Evolutionary conservation across 2,888 invertebrate species (phyloP).

Genomic region (Acanthoscelides obtectus): DNA sequence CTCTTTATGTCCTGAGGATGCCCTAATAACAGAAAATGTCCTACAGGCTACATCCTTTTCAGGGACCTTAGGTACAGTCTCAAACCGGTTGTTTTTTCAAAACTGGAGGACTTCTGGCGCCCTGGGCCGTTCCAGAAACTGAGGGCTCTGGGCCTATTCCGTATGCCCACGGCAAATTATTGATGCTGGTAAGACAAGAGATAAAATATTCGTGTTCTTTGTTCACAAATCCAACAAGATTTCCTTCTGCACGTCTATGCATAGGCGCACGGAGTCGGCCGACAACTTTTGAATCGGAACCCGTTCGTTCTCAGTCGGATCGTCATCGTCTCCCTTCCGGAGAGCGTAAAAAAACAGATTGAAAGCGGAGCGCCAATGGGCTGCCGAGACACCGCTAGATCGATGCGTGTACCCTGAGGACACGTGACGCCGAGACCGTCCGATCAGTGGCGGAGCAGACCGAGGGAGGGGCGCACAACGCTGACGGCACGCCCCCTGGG

Average conservation of each 20-base stretch:
- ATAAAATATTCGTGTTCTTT: too few relatives aligned
- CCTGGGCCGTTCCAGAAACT: too few relatives aligned
- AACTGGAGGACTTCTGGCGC: too few relatives aligned
- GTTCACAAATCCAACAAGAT: too few relatives aligned
- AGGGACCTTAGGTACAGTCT: too few relatives aligned
- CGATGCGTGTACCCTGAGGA: not conserved
- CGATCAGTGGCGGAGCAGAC: conserved; percentile 13
- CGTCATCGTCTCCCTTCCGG: not conserved
- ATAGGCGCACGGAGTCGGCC: not conserved
- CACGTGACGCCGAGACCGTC: conserved; percentile 4
- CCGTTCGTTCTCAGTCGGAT: not conserved
- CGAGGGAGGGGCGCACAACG: conserved; percentile 7
- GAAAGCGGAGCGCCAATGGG: conserved; percentile 4
- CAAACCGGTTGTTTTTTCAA: too few relatives aligned
- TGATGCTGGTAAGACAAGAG: too few relatives aligned
- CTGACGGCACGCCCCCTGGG: conserved; percentile 28
- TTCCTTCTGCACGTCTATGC: not conserved
- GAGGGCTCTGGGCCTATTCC: too few relatives aligned
- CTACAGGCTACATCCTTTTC: too few relatives aligned
- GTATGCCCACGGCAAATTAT: too few relatives aligned
- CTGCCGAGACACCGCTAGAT: not conserved
- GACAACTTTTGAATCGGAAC: not conserved
- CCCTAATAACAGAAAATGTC: too few relatives aligned
- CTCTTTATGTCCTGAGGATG: too few relatives aligned
- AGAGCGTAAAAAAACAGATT: not conserved